Evolutionary conservation across 1,140 invertebrate genomes (phyloP).

Genomic region (Elymnias hypermnestra): DNA sequence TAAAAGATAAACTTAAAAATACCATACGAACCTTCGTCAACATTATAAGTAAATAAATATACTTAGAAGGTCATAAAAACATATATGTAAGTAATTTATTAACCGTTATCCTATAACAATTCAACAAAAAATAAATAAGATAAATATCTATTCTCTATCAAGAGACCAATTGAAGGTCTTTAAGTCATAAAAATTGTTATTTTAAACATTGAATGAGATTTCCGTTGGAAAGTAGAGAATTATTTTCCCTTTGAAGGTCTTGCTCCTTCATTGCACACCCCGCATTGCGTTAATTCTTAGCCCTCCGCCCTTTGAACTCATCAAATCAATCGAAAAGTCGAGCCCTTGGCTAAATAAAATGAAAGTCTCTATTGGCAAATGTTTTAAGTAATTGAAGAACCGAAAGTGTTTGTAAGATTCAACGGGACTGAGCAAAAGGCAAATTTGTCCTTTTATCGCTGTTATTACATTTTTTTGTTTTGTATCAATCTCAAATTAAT

Average conservation of each 20-base stretch:
- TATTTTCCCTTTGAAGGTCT: constrained; percentile 54
- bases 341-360: constrained; percentile 39
- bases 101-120: too few species aligned
- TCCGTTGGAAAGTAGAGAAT: constrained; percentile 59
- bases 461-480: constrained; percentile 2
- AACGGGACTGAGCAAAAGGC: neutral
- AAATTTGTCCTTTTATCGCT: neutral
- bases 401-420: constrained; percentile 5
- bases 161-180: too few species aligned
- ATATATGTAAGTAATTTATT: too few species aligned
- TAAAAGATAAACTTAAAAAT: too few species aligned
- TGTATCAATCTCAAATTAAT: neutral
- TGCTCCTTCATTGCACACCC: constrained; percentile 54
- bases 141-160: too few species aligned
- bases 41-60: too few species aligned
- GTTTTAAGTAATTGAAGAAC: constrained; percentile 58
- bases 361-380: constrained; percentile 58
- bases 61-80: too few species aligned
- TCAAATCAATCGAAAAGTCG: constrained; percentile 71
- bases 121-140: too few species aligned
- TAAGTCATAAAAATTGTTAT: too few species aligned
- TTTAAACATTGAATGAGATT: constrained; percentile 29
- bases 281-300: constrained; percentile 57
- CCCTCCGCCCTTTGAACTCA: constrained; percentile 67
- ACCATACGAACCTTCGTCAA: too few species aligned